These are phyloP conservation scores for Caenorhabditis tropicalis DNA, from an alignment of 1,140 invertebrate species.

Conservation along the genomic window DNA sequence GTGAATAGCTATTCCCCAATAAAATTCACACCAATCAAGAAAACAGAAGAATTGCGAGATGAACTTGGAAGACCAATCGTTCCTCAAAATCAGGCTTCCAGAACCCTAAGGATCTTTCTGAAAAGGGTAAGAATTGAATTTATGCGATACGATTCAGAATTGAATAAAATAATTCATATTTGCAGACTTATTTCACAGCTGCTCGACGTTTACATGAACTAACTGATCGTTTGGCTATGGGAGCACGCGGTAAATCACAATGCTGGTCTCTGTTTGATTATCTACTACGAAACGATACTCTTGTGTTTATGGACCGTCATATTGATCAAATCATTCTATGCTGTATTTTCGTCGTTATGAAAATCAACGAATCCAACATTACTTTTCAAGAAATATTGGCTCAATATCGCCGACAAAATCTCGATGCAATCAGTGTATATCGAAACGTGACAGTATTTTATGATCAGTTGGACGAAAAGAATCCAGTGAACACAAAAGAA, in stretches of 20 bases:
- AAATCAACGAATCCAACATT: not conserved
- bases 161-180: not conserved
- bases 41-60: not conserved
- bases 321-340: constrained; percentile 3
- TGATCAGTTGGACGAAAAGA: not conserved
- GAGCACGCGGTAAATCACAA: not conserved
- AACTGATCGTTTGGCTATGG: not conserved
- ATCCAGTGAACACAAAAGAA: not conserved
- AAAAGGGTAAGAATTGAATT: not conserved
- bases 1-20: constrained; percentile 13
- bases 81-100: constrained; percentile 8
- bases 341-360: constrained; percentile 1
- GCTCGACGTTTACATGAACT: not conserved
- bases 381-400: not conserved
- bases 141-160: not conserved
- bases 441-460: not conserved
- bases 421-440: not conserved
- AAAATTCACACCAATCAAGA: constrained; percentile 14
- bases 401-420: not conserved
- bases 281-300: constrained; percentile 4
- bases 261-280: constrained; percentile 18
- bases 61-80: not conserved
- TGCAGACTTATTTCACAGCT: constrained; percentile 1
- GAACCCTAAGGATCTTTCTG: constrained; percentile 11
- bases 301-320: constrained; percentile 8